Percentiles rank a stretch among this genome's conserved stretches.
Conservation (phyloP, 2,113 vertebrate species). For the Psilopsiagon aurifrons region DNA sequence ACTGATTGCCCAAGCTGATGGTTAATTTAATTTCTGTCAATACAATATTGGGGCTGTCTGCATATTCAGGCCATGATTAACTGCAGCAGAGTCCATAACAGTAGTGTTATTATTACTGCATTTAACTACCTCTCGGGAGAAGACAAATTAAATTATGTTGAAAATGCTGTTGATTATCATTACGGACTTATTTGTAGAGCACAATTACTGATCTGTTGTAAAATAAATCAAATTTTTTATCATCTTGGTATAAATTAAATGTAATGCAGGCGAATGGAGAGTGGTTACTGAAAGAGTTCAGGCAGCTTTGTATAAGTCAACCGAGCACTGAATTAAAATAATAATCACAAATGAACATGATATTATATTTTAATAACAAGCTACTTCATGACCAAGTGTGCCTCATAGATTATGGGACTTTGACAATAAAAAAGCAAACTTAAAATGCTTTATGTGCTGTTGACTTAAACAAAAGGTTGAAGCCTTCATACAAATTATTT, state of each 20-base stretch:
- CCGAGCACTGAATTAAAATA: slow-evolving; percentile 73
- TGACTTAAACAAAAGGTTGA: slow-evolving; percentile 53
- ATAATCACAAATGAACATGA: slow-evolving; percentile 65
- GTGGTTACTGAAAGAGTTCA: slow-evolving; percentile 68
- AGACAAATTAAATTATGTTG: slow-evolving; percentile 91
- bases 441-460: slow-evolving; percentile 4
- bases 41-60: slow-evolving; percentile 90
- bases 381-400: slow-evolving; percentile 65
- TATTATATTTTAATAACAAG: slow-evolving; percentile 78
- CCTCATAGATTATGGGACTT: slow-evolving; percentile 64
- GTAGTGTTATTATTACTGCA: slow-evolving; percentile 85
- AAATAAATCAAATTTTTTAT: slow-evolving; percentile 93
- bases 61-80: slow-evolving; percentile 88
- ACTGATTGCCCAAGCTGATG: slow-evolving; percentile 86
- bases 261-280: slow-evolving; percentile 73
- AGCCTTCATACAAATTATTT: slow-evolving; percentile 53
- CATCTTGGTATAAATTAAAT: slow-evolving; percentile 85
- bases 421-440: slow-evolving; percentile 50
- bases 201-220: slow-evolving; percentile 91
- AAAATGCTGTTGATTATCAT: slow-evolving; percentile 92
- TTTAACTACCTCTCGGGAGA: slow-evolving; percentile 89
- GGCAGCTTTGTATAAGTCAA: slow-evolving; percentile 73
- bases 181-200: slow-evolving; percentile 88
- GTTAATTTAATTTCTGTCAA: slow-evolving; percentile 92
- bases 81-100: slow-evolving; percentile 84